phyloP scores from a whole-genome alignment of 2,888 invertebrate species.

The Agonopterix heracliana region DNA sequence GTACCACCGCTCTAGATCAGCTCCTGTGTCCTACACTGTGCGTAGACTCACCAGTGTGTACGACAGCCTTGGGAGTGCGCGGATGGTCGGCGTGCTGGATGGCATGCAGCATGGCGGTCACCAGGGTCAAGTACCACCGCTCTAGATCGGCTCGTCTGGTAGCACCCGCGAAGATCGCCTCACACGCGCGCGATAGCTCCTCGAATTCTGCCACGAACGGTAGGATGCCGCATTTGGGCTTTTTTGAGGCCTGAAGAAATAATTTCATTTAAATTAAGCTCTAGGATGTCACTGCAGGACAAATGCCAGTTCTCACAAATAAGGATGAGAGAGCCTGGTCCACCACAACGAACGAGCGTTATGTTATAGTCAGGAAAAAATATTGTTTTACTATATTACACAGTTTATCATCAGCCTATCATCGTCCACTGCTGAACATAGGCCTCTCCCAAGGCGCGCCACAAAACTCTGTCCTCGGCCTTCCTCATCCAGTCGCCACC shows the following conservation, averaged over 20 bases:
- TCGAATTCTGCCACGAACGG: constrained; percentile 94
- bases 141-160: constrained; percentile 93
- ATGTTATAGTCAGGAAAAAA: too few relatives aligned
- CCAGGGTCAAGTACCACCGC: constrained; percentile 90
- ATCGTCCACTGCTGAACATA: too few relatives aligned
- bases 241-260: constrained; percentile 67
- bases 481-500: too few relatives aligned
- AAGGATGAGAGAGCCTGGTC: too few relatives aligned
- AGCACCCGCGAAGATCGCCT: constrained; percentile 90
- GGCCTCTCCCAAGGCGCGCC: too few relatives aligned
- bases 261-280: too few relatives aligned
- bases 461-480: too few relatives aligned
- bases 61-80: constrained; percentile 94
- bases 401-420: too few relatives aligned
- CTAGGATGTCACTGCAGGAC: too few relatives aligned
- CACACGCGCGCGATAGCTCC: constrained; percentile 90
- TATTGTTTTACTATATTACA: too few relatives aligned
- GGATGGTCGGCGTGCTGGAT: constrained; percentile 89
- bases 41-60: constrained; percentile 65
- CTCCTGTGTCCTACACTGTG: constrained; percentile 34
- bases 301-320: too few relatives aligned
- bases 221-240: constrained; percentile 90
- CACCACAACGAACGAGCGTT: too few relatives aligned
- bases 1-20: constrained; percentile 93
- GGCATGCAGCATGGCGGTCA: constrained; percentile 89